Conservation (phyloP, 1,140 invertebrate genomes). For the Drosophila willistoni region DNA sequence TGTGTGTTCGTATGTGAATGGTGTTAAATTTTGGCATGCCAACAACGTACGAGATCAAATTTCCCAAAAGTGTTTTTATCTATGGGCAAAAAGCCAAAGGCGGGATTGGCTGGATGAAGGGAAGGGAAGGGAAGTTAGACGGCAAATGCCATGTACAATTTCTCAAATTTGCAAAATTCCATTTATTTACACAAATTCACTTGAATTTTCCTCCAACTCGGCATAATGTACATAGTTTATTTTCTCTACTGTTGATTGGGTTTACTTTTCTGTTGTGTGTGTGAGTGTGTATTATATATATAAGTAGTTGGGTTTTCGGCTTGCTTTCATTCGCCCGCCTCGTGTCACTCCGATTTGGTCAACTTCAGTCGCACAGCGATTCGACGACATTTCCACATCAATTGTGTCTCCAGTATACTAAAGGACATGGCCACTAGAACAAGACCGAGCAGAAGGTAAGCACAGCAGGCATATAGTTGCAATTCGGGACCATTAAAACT, state of each 20-base stretch:
- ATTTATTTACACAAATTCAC: conserved; percentile 73
- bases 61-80: conserved; percentile 31
- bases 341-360: conserved; percentile 67
- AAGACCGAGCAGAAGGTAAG: conserved; percentile 94
- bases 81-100: background rate
- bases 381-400: conserved; percentile 89
- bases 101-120: background rate
- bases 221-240: conserved; percentile 52
- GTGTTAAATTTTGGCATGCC: conserved; percentile 22
- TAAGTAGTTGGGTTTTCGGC: conserved; percentile 9
- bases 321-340: background rate
- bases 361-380: conserved; percentile 85
- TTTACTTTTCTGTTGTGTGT: background rate
- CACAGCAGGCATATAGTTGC: conserved; percentile 92
- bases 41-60: conserved; percentile 19
- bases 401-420: conserved; percentile 95
- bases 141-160: conserved; percentile 19
- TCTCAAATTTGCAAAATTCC: conserved; percentile 69
- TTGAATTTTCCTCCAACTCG: conserved; percentile 48
- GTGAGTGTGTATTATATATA: background rate
- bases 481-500: conserved; percentile 86
- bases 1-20: conserved; percentile 7
- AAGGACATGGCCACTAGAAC: conserved; percentile 96
- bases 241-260: conserved; percentile 16
- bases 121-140: background rate